A percentile compares a stretch with the other conserved stretches of the same genome.
Evolutionary conservation across 2,797 vertebrate genomes (phyloP).

Genomic region (Fratercula arctica): DNA sequence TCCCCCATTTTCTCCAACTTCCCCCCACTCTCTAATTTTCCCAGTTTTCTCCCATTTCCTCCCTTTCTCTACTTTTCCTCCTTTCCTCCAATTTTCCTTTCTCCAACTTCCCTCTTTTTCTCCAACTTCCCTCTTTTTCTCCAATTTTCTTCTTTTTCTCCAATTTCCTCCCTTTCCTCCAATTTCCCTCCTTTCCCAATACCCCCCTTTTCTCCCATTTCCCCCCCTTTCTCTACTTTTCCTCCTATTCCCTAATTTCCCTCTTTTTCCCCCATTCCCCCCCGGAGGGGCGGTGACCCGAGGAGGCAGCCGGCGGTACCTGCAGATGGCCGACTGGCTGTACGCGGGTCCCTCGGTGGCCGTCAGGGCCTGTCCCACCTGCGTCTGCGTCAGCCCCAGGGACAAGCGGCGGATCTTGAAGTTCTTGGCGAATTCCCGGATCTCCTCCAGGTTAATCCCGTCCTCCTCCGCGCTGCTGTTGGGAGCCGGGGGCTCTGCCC

Average conservation of each 20-base stretch:
- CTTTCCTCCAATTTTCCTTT: neutral
- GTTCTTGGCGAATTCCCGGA: conserved; percentile 98
- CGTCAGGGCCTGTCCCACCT: conserved; percentile 96
- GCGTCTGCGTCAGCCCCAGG: conserved; percentile 94
- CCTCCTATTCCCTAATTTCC: neutral
- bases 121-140: neutral
- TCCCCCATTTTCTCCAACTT: too few relatives aligned
- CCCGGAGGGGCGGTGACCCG: neutral
- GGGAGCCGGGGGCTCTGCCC: conserved; percentile 85
- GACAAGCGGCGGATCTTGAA: conserved; percentile 97
- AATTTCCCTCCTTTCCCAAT: neutral
- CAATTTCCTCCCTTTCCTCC: neutral
- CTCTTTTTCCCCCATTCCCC: too few relatives aligned
- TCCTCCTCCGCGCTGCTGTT: conserved; percentile 81
- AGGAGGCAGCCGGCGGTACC: conserved; percentile 55
- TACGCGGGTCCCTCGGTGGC: conserved; percentile 96
- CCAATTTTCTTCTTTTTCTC: neutral
- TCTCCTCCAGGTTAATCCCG: conserved; percentile 96
- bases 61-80: too few relatives aligned
- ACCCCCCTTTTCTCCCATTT: neutral
- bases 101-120: neutral
- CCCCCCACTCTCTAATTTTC: too few relatives aligned
- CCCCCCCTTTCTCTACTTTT: neutral
- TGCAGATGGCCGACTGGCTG: conserved; percentile 98
- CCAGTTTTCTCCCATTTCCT: neutral